Base-by-base conservation (phyloP, 2,797 vertebrate genomes). In the Holocentrus rufus region DNA sequence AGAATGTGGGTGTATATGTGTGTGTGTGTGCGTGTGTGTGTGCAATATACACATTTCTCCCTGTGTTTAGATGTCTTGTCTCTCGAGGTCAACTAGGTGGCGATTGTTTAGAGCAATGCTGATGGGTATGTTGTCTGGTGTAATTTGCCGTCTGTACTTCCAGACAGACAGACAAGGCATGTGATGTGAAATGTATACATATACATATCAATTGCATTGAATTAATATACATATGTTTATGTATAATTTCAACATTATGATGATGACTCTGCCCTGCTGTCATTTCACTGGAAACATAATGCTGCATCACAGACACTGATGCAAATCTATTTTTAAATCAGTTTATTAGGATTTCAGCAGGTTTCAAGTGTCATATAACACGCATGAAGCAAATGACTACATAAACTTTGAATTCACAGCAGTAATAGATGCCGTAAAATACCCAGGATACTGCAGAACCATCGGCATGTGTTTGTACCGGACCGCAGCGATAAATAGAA, bases 11-110 rank as follows among this genome's bases (percentile, higher is more conserved):
- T 87, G 74, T 82, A 39, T 36, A 63, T 50, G 44, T 58, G 47
- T 65, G 66, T 46, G 46, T 54, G 52, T 73, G 30, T 15, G 63
- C 5, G 53, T 2, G 36, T n/a, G 65, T 7, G 39, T 20, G 53
- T 39, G 39, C 23, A 83, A 82, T 76, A 77, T 86, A 90, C 77
- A 89, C 87, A 88, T 81, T 74, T 83, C 83, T 80, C 76, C 66
- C 42, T 58, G 61, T 92, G 89, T 92, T 92, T 92, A 88, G 65
- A 88, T 85, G 83, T 88, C 83, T 86, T 88, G 90, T 88, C 90
- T 90, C 66, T 55, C 8, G 72, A 81, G 91, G 89, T 92, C 90
- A 91, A 71, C 56, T 65, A 46, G 83, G 82, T 79, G 86, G 89
- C 86, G 90, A 87, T 89, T 88, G 85, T 89, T 86, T 87, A 14